Conservation (phyloP, 2,113 vertebrate genomes). For the Phalacrocorax brasilianus region DNA sequence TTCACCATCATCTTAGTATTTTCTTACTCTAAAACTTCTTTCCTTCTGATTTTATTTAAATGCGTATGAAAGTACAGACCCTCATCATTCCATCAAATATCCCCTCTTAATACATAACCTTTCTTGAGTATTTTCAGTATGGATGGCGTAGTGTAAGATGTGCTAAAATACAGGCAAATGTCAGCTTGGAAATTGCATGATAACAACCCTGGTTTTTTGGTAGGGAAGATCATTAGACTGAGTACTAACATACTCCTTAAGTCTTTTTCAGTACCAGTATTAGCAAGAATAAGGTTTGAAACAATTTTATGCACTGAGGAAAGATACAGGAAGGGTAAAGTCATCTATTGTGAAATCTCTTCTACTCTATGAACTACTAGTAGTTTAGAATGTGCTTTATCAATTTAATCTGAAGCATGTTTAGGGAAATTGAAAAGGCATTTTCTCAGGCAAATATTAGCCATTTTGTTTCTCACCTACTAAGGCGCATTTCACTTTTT, state of each 20-base stretch:
- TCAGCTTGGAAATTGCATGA: not conserved
- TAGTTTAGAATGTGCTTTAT: not conserved
- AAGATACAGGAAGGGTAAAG: not conserved
- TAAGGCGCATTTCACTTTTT: not conserved
- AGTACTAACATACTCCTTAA: not conserved
- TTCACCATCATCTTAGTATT: not conserved
- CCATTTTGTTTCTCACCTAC: not conserved
- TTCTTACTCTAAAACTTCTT: not conserved
- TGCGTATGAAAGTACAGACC: not conserved
- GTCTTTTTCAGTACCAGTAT: not conserved
- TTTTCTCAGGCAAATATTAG: not conserved
- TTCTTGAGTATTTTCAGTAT: not conserved
- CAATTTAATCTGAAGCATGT: not conserved
- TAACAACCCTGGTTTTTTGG: not conserved
- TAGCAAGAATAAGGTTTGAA: not conserved
- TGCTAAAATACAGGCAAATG: not conserved
- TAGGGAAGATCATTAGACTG: not conserved
- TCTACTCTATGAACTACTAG: not conserved
- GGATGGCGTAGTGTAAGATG: not conserved
- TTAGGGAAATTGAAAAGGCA: not conserved
- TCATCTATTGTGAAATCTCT: not conserved
- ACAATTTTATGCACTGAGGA: not conserved
- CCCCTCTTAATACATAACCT: not conserved
- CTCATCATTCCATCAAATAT: not conserved
- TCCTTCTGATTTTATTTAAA: not conserved